Conservation (phyloP, 2,113 vertebrate species). For the Limanda limanda region DNA sequence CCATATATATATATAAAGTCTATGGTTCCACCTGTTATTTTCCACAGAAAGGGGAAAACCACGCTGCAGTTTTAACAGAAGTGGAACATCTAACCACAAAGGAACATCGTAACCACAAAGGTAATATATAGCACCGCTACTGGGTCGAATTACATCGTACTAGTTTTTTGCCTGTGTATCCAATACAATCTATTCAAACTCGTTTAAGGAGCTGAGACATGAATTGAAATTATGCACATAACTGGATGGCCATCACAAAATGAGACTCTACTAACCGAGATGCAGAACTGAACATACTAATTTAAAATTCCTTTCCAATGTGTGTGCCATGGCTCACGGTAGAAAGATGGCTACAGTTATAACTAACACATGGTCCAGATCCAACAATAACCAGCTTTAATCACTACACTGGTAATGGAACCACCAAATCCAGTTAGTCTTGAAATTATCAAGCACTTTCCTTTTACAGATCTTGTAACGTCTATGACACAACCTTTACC, state of each 20-base stretch:
- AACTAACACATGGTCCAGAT: conserved; percentile 44
- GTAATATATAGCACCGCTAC: not conserved
- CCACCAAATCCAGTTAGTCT: conserved; percentile 2
- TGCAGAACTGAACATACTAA: conserved; percentile 33
- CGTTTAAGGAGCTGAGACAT: not conserved
- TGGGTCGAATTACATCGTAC: not conserved
- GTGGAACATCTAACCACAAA: not conserved
- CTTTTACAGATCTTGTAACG: not conserved
- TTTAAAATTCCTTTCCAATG: conserved; percentile 48
- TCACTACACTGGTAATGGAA: not conserved
- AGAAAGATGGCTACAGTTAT: conserved; percentile 33
- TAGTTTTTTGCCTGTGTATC: not conserved
- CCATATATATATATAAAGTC: no score
- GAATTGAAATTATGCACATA: not conserved
- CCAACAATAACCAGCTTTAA: conserved; percentile 7
- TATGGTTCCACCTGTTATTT: not conserved
- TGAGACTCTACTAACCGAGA: conserved; percentile 12
- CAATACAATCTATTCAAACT: not conserved
- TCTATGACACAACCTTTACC: not conserved
- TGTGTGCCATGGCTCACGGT: conserved; percentile 14
- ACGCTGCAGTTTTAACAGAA: not conserved
- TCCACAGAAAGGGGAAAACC: not conserved
- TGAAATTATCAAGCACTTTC: conserved; percentile 18
- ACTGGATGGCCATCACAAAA: not conserved
- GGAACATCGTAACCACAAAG: not conserved